Percentiles rank a stretch among this genome's conserved stretches.
Conservation (phyloP, 1,140 invertebrate genomes). For the Asobara japonica region DNA sequence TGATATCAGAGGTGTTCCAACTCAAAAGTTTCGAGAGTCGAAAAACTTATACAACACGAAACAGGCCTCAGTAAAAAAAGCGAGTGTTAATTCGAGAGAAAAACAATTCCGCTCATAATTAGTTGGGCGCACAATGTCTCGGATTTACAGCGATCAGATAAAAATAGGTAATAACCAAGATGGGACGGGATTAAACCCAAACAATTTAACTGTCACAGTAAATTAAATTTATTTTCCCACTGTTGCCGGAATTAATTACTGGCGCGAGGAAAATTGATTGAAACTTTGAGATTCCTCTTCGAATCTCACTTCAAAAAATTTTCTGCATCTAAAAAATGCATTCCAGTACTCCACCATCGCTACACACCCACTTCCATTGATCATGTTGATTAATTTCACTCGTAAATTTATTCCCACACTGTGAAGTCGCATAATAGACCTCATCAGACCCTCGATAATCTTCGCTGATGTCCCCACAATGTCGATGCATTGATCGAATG, state of each 20-base stretch:
- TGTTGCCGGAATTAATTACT: neutral
- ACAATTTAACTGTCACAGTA: neutral
- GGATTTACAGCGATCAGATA: neutral
- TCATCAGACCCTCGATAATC: conserved; percentile 3
- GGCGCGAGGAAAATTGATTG: no score
- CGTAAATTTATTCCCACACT: neutral
- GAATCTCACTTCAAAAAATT: no score
- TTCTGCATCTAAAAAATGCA: no score
- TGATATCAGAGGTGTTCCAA: neutral
- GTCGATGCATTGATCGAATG: conserved; percentile 7
- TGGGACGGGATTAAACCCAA: neutral
- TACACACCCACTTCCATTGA: no score
- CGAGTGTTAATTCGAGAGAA: neutral
- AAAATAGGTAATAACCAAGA: neutral
- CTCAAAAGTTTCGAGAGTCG: neutral
- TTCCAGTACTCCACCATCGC: no score
- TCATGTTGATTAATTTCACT: neutral
- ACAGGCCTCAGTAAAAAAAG: neutral
- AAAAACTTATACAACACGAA: no score
- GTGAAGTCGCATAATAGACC: neutral
- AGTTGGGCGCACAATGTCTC: neutral
- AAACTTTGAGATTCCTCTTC: no score
- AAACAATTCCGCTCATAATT: neutral
- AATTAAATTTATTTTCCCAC: neutral
- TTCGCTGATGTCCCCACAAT: neutral